Base-by-base conservation (phyloP, 2,797 vertebrate genomes). In the Sebastes diploproa region DNA sequence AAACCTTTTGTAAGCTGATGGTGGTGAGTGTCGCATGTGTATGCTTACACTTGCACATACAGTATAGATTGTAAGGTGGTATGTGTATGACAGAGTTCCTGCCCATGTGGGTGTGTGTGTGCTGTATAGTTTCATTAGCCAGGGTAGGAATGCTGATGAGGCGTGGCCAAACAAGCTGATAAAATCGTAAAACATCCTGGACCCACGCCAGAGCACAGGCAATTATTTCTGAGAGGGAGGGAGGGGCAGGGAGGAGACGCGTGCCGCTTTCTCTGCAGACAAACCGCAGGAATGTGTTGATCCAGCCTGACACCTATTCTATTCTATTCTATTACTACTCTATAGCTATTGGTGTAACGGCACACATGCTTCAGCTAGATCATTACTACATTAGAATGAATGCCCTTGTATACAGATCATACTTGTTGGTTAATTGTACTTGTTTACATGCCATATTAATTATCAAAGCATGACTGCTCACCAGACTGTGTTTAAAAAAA, bases 141-240 rank as follows among this genome's bases (percentile, higher is more conserved):
- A 71, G 76, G 75, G 77, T 32, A 83, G 70, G 81, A 94, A 82
- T 89, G 90, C 86, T 87, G 88, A 90, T 89, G 76, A 93, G 82
- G 89, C 73, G 80, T 77, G 88, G 88, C 81, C 80, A 77, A 86
- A 94, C 76, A 81, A 84, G 81, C 85, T 94, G 91, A 94, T 90
- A 92, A 89, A 91, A 89, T 80, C 34, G 62, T 85, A 75, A 89
- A 91, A 82, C 65, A 80, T 72, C 56, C 67, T 92, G 92, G 86
- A 79, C 60, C 62, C 1, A 4, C 20, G 83, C 91, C 91, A 91
- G 77, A 42, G 91, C 75, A 50, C 87, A 86, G 90, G 88, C 89
- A 84, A 86, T 95, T 89, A 93, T 92, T 71, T 71, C 66, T 63
- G 36, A 75, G 86, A 78, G 80, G 34, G 70, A 83, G 65, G 84